Conservation (phyloP, 2,113 vertebrate species). For the Gobius niger region DNA sequence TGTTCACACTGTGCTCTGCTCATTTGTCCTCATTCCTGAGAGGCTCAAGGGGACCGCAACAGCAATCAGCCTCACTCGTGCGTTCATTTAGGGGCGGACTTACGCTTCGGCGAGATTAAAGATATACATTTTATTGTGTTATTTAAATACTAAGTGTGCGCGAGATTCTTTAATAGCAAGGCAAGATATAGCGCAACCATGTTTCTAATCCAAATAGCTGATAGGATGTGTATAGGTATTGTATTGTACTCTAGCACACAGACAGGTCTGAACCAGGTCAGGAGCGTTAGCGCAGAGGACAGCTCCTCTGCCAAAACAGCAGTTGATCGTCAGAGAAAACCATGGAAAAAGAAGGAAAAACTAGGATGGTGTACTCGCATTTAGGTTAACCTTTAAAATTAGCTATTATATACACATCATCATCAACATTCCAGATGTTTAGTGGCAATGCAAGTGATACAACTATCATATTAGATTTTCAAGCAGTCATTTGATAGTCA, state of each 20-base stretch:
- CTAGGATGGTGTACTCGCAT: neutral
- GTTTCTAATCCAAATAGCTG: neutral
- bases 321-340: conserved; percentile 40
- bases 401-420: too few species aligned
- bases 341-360: conserved; percentile 23
- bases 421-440: too few species aligned
- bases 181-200: too few species aligned
- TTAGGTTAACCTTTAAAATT: neutral
- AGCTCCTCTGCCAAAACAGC: conserved; percentile 54
- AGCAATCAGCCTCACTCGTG: conserved; percentile 81
- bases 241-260: conserved; percentile 43
- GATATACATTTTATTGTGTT: conserved; percentile 42
- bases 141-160: neutral
- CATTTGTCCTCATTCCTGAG: conserved; percentile 91
- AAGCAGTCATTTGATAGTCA: too few species aligned
- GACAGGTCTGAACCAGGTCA: conserved; percentile 47
- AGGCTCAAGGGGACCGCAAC: conserved; percentile 81
- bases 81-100: conserved; percentile 88
- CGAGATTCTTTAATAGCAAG: too few species aligned
- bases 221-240: conserved; percentile 27
- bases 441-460: too few species aligned
- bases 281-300: conserved; percentile 50
- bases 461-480: too few species aligned
- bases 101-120: conserved; percentile 87
- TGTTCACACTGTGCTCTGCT: conserved; percentile 85